phyloP scores from a whole-genome alignment of 2,797 vertebrate genomes.

The Epinephelus malabaricus region DNA sequence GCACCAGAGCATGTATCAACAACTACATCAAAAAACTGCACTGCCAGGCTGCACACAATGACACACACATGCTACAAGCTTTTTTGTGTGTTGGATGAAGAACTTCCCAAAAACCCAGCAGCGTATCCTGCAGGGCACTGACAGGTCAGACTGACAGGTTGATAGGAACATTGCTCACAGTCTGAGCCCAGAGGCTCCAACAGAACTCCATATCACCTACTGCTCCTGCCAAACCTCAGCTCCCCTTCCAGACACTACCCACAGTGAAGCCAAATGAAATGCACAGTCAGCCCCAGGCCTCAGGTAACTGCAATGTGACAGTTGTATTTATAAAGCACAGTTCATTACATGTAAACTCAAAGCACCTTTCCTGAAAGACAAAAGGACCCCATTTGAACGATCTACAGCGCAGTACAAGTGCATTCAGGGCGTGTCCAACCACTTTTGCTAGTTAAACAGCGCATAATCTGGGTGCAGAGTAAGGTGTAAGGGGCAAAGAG shows the following conservation, averaged over 20 bases:
- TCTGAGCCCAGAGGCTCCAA: slow-evolving; percentile 40
- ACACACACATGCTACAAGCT: not conserved
- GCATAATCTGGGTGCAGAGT: too few species aligned
- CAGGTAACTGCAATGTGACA: not conserved
- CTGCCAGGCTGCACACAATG: not conserved
- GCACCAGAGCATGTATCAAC: not conserved
- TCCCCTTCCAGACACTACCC: slow-evolving; percentile 20
- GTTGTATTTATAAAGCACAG: too few species aligned
- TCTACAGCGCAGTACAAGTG: too few species aligned
- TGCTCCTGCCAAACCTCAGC: slow-evolving; percentile 42
- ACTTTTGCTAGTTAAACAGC: too few species aligned
- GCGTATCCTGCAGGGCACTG: slow-evolving; percentile 18
- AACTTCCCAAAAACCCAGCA: not conserved
- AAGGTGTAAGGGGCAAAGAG: too few species aligned
- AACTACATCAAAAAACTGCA: not conserved
- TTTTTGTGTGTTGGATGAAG: not conserved
- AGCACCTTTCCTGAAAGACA: too few species aligned
- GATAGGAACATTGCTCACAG: slow-evolving; percentile 12
- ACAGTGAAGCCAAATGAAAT: slow-evolving; percentile 12
- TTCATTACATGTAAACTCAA: too few species aligned
- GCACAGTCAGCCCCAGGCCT: slow-evolving; percentile 4
- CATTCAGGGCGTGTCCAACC: too few species aligned
- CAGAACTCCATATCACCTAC: slow-evolving; percentile 28
- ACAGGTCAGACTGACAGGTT: slow-evolving; percentile 37
- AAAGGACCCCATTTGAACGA: too few species aligned